Evolutionary conservation across 2,797 vertebrate species (phyloP), one percentile per base, ranked within the genome.

Genomic region (Synanceia verrucosa): DNA sequence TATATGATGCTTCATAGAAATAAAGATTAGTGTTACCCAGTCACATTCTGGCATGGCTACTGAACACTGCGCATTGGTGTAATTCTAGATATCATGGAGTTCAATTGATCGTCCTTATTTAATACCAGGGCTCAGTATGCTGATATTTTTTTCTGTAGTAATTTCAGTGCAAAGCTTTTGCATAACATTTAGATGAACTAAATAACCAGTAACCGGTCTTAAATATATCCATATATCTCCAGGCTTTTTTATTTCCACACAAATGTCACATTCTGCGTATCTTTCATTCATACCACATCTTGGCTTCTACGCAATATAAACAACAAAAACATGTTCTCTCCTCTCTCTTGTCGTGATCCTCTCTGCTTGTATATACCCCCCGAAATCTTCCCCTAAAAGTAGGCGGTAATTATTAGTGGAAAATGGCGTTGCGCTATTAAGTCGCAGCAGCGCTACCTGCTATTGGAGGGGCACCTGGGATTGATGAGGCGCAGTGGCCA

Each of bases 401-500:
- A 93, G 95, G 95, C 94, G 94, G 95, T 95, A 93, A 94, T 94
- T 91, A 92, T 94, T 88, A 78, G 92, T 89, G 92, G 89, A 94
- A 94, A 93, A 93, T 93, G 93, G 93, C 94, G 94, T 93, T 93
- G 88, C 81, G 81, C 92, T 90, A 94, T 95, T 95, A 95, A 88
- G 92, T 93, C 89, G 90, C 81, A 80, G 62, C 66, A 79, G 73
- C 86, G 78, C 85, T 86, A 88, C 90, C 88, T 90, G 80, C 84
- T 71, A 93, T 94, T 92, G 91, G 94, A 93, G 91, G 93, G 90
- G 78, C 90, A 92, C 92, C 90, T 82, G 93, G 95, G 96, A 95
- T 96, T 96, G 95, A 95, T 92, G 91, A 95, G 91, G 85, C 81
- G 48, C 76, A 5, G 58, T 84, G 93, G 87, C 97, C 97, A 98